Evolutionary conservation across 2,888 invertebrate genomes (phyloP).

Genomic region (Pyrgus malvae): DNA sequence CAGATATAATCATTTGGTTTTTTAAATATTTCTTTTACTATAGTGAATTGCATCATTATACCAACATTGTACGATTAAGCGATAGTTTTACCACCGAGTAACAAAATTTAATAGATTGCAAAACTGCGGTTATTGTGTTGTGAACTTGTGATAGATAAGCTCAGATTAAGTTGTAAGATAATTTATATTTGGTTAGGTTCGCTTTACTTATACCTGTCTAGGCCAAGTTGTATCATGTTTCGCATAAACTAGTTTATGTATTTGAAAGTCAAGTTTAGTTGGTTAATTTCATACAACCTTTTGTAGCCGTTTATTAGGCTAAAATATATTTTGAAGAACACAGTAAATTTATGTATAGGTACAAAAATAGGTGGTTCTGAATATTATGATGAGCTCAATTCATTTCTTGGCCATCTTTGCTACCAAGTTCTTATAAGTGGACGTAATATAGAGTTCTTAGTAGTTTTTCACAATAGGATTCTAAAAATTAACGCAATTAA

Average conservation of each 20-base stretch:
- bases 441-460: too few relatives aligned
- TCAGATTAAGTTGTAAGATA: constrained; percentile 24
- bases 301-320: not conserved
- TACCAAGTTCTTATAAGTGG: too few relatives aligned
- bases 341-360: too few relatives aligned
- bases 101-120: constrained; percentile 6
- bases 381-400: too few relatives aligned
- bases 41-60: too few relatives aligned
- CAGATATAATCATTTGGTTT: too few relatives aligned
- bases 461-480: too few relatives aligned
- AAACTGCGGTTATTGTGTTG: constrained; percentile 19
- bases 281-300: constrained; percentile 1
- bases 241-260: constrained; percentile 20
- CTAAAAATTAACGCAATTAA: too few relatives aligned
- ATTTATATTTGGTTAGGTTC: constrained; percentile 23
- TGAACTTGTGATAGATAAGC: constrained; percentile 11
- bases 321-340: too few relatives aligned
- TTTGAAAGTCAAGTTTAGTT: constrained; percentile 27
- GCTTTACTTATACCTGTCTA: constrained; percentile 10
- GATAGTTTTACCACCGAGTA: not conserved
- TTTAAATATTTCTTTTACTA: too few relatives aligned
- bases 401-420: too few relatives aligned
- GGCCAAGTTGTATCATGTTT: constrained; percentile 19
- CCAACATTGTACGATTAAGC: too few relatives aligned
- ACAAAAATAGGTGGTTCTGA: not conserved